Evolutionary conservation across 2,888 invertebrate genomes (phyloP), one percentile per base, ranked within the genome.

Genomic region (Dorcus hopei): DNA sequence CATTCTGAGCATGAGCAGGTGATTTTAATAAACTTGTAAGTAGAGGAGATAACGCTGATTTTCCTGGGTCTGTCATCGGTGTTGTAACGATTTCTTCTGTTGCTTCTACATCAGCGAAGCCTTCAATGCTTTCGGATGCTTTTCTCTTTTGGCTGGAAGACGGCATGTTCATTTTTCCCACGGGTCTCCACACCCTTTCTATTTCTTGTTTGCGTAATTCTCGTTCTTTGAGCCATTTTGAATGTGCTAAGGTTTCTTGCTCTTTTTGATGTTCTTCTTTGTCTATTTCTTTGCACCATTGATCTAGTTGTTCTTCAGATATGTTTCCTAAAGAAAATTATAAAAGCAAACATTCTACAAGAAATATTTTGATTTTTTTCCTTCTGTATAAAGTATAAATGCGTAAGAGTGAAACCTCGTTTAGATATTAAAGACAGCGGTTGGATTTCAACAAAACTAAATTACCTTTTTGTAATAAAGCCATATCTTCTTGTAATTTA

Each of bases 11-110:
- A 53, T 84, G 83, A 33, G 84, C 83, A 0, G 85, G 85, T 47
- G 88, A 89, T 75, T 93, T 92, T 4, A 95, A 79, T 40, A 95
- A 80, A 48, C 93, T 93, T 7, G 94, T 93, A 49, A 95, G 80
- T 45, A 95, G 78, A 0, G 93, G 93, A 0, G 88, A 88, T 0
- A 87, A 81, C 0, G 84, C 85, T 2, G 84, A 80, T 58, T 81
- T 81, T 3, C 80, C 66, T 0, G 76, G 63, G 60, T 70, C 71
- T 38, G 64, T 61, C 48, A 57, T 59, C 47, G 61, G 61, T 41
- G 49, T 52, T 53, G 23, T 52, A 47, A 39, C 40, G 45, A 50
- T 52, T 59, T 75, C 76, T 41, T 72, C 57, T 45, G 62, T 66
- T 1, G 61, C 64, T 39, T 77, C 78, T 59, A 68, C 65, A 14